A percentile compares a stretch with the other conserved stretches of the same genome.
Evolutionary conservation across 2,113 vertebrate species (phyloP).

Genomic region (Cyanistes caeruleus): DNA sequence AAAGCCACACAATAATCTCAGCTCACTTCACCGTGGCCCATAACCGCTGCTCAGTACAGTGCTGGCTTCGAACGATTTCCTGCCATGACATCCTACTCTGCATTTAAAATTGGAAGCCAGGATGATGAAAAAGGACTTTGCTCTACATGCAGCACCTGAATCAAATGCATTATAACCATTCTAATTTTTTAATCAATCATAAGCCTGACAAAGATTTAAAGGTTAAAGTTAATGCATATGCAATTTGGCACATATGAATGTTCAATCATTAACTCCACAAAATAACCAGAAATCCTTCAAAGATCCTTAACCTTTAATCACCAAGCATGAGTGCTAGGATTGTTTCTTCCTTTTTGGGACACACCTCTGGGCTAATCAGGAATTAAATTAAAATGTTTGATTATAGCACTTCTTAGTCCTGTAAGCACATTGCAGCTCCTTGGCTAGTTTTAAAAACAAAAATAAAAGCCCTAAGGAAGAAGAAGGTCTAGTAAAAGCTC

Average conservation of each 20-base stretch:
- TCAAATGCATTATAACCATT: background rate
- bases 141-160: background rate
- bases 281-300: conserved; percentile 23
- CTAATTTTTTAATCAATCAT: conserved; percentile 18
- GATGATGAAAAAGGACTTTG: background rate
- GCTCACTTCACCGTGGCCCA: background rate
- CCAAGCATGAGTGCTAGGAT: background rate
- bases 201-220: conserved; percentile 20
- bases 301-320: conserved; percentile 47
- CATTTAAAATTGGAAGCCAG: background rate
- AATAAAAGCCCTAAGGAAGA: background rate
- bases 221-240: conserved; percentile 15
- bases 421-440: conserved; percentile 14
- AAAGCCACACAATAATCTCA: background rate
- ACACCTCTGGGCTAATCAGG: background rate
- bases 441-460: conserved; percentile 38
- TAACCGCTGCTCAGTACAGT: background rate
- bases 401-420: conserved; percentile 19
- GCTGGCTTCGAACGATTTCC: background rate
- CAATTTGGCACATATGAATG: background rate
- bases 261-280: background rate
- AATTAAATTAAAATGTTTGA: conserved; percentile 40
- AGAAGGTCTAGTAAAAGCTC: background rate
- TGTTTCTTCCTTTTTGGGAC: background rate
- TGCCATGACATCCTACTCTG: background rate